A percentile compares a stretch with the other conserved stretches of the same genome.
phyloP scores from a whole-genome alignment of 2,797 vertebrate species.

The Lindbergichthys nudifrons region DNA sequence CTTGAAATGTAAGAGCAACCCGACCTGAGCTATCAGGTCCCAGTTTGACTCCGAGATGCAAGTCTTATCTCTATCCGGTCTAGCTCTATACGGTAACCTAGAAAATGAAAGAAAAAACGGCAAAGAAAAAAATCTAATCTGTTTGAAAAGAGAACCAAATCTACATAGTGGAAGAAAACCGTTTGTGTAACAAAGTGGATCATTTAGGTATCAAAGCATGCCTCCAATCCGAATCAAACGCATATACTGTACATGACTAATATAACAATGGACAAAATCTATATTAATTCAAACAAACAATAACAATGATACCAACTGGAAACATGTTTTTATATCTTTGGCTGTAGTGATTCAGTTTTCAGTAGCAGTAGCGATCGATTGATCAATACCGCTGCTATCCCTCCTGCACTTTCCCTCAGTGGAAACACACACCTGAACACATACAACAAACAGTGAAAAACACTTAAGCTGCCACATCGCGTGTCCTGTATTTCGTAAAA shows the following conservation, averaged over 20 bases:
- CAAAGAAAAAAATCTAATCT: not conserved
- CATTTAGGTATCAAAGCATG: not conserved
- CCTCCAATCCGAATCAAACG: not conserved
- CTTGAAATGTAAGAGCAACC: not conserved
- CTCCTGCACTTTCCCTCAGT: not conserved
- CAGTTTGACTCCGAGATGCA: not conserved
- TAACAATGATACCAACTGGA: not conserved
- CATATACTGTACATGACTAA: not conserved
- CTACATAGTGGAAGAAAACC: not conserved
- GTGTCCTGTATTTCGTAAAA: too few species aligned
- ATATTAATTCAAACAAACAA: not conserved
- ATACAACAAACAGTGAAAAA: too few species aligned
- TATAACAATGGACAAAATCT: not conserved
- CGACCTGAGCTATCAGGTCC: not conserved
- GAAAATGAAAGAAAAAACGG: not conserved
- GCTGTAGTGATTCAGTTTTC: not conserved
- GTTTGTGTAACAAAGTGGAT: not conserved
- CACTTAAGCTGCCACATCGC: too few species aligned
- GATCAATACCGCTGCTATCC: not conserved
- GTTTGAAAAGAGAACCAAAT: not conserved
- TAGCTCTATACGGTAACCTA: not conserved
- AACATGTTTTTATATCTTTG: not conserved
- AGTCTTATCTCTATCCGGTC: not conserved
- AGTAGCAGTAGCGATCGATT: not conserved
- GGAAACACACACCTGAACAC: not conserved